Conservation (phyloP, 2,113 vertebrate genomes). For the Dolichallabes microphthalmus region DNA sequence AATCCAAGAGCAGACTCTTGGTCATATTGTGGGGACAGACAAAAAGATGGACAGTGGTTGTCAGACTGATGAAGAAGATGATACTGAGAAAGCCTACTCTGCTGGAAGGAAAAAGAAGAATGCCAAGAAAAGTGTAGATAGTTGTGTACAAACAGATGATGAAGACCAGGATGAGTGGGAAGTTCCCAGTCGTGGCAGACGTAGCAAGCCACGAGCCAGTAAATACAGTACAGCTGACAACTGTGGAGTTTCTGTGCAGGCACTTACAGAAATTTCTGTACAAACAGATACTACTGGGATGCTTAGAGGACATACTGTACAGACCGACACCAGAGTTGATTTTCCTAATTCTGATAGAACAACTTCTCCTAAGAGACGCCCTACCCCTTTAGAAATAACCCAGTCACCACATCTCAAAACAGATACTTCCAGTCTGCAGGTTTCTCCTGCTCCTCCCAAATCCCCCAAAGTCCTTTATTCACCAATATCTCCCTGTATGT, state of each 20-base stretch:
- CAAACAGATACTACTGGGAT: constrained; percentile 92
- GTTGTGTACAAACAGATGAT: constrained; percentile 96
- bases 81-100: constrained; percentile 80
- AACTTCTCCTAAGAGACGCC: constrained; percentile 89
- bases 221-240: constrained; percentile 82
- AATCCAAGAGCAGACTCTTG: constrained; percentile 58
- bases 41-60: constrained; percentile 96
- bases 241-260: constrained; percentile 86
- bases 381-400: constrained; percentile 90
- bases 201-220: constrained; percentile 80
- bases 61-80: constrained; percentile 95
- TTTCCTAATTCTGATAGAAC: constrained; percentile 86
- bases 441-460: constrained; percentile 86
- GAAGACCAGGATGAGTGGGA: constrained; percentile 99
- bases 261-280: constrained; percentile 94
- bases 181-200: constrained; percentile 78
- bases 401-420: constrained; percentile 86
- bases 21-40: constrained; percentile 63
- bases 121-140: constrained; percentile 90
- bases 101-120: constrained; percentile 81
- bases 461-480: constrained; percentile 97
- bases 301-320: constrained; percentile 81
- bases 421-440: constrained; percentile 83
- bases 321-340: constrained; percentile 88
- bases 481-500: constrained; percentile 90